Conservation (phyloP, 2,888 invertebrate genomes). For the Dastarcus helophoroides region DNA sequence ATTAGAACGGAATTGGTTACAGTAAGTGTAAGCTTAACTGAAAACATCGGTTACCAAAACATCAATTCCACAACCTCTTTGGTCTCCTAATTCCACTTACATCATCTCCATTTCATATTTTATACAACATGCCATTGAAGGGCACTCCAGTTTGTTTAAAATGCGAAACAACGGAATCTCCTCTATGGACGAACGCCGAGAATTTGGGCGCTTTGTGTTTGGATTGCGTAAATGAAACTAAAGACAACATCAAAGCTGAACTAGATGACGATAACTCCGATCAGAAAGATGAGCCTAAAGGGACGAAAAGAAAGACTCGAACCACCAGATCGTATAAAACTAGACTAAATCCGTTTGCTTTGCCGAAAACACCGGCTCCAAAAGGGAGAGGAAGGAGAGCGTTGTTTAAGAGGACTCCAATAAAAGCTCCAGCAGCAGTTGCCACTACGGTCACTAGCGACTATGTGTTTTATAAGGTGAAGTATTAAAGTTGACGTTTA, state of each 20-base stretch:
- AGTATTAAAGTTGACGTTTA: too few species aligned
- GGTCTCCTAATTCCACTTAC: too few species aligned
- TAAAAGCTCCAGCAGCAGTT: slow-evolving; percentile 70
- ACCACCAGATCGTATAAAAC: slow-evolving; percentile 41
- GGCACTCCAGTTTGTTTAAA: slow-evolving; percentile 54
- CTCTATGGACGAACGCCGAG: slow-evolving; percentile 65
- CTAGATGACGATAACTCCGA: slow-evolving; percentile 27
- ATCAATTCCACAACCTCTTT: too few species aligned
- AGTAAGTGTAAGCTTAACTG: too few species aligned
- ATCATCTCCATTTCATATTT: too few species aligned
- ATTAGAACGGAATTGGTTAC: too few species aligned
- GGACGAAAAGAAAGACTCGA: slow-evolving; percentile 49
- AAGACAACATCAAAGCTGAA: slow-evolving; percentile 31
- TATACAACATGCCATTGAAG: slow-evolving; percentile 41
- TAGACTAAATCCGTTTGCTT: slow-evolving; percentile 35
- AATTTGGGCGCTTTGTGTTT: slow-evolving; percentile 63
- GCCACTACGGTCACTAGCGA: slow-evolving; percentile 74
- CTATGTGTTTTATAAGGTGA: slow-evolving; percentile 66
- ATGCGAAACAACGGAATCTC: slow-evolving; percentile 57
- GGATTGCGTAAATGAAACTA: slow-evolving; percentile 53
- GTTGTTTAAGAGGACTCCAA: slow-evolving; percentile 66
- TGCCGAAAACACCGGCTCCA: slow-evolving; percentile 36
- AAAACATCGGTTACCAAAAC: too few species aligned
- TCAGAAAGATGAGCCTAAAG: slow-evolving; percentile 38
- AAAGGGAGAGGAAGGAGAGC: slow-evolving; percentile 67